phyloP scores from a whole-genome alignment of 2,888 invertebrate species.

The Salticus scenicus region DNA sequence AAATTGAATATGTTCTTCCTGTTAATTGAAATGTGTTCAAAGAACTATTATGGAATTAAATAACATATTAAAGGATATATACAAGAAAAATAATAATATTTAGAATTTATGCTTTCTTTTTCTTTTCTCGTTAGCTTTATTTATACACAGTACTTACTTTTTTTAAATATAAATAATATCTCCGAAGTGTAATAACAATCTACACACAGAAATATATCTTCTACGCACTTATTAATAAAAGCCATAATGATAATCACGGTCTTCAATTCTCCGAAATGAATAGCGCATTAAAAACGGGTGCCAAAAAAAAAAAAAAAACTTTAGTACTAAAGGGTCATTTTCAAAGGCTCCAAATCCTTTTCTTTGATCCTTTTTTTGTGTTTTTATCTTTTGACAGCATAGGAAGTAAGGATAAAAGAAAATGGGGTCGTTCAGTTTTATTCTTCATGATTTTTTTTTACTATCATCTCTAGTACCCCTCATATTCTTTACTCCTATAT shows the following conservation, averaged over 20 bases:
- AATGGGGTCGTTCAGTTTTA: conserved; percentile 56
- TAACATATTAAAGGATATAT: too few relatives aligned
- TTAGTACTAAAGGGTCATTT: conserved; percentile 58
- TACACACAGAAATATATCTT: too few relatives aligned
- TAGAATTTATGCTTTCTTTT: too few relatives aligned
- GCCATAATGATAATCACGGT: not conserved
- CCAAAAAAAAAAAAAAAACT: conserved; percentile 7
- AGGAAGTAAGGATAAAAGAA: conserved; percentile 66
- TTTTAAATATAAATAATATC: too few relatives aligned
- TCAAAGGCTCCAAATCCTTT: conserved; percentile 49
- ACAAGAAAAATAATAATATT: too few relatives aligned
- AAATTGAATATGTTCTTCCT: too few relatives aligned
- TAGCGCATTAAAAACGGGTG: not conserved
- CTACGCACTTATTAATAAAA: not conserved
- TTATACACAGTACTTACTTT: too few relatives aligned
- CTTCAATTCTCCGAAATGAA: not conserved
- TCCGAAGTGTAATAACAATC: too few relatives aligned
- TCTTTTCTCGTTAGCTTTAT: too few relatives aligned
- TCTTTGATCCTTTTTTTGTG: conserved; percentile 40
- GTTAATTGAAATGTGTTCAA: too few relatives aligned
- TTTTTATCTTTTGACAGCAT: conserved; percentile 58
- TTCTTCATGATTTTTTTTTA: not conserved
- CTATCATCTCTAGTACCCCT: conserved; percentile 3
- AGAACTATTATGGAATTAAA: too few relatives aligned
- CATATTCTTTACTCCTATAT: conserved; percentile 21